Conservation (phyloP, 2,113 vertebrate genomes). For the Peucedramus taeniatus region DNA sequence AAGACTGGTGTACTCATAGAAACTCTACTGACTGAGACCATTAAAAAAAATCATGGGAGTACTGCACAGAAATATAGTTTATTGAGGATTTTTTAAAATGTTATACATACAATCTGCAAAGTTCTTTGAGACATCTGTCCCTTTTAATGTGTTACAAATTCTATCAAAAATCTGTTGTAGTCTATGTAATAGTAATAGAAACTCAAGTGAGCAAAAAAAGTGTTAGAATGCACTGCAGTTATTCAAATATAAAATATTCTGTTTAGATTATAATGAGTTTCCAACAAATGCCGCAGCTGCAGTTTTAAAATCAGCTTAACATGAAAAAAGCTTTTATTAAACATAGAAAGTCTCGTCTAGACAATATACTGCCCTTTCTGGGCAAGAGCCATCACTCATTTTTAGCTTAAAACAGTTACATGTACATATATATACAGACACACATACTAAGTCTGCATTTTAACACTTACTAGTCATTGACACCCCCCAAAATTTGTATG, state of each 20-base stretch:
- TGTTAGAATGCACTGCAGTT: not conserved
- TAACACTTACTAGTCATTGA: not conserved
- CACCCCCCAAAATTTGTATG: not conserved
- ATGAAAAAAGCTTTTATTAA: not conserved
- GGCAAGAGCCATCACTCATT: not conserved
- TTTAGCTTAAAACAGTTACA: not conserved
- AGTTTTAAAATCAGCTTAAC: constrained; percentile 7
- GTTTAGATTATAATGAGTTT: not conserved
- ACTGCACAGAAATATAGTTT: not conserved
- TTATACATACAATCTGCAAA: not conserved
- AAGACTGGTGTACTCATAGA: not conserved
- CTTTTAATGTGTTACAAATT: not conserved
- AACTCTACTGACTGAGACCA: not conserved
- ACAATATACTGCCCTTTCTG: not conserved
- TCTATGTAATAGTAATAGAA: not conserved
- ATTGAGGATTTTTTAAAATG: not conserved
- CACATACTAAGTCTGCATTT: not conserved
- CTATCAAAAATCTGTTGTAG: not conserved
- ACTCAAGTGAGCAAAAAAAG: not conserved
- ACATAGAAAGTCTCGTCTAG: not conserved
- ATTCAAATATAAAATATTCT: not conserved
- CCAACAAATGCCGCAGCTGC: not conserved
- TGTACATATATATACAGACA: not conserved
- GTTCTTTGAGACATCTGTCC: not conserved
- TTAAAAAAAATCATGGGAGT: not conserved